phyloP scores from a whole-genome alignment of 2,888 invertebrate genomes.

The Pogonocherus hispidulus region DNA sequence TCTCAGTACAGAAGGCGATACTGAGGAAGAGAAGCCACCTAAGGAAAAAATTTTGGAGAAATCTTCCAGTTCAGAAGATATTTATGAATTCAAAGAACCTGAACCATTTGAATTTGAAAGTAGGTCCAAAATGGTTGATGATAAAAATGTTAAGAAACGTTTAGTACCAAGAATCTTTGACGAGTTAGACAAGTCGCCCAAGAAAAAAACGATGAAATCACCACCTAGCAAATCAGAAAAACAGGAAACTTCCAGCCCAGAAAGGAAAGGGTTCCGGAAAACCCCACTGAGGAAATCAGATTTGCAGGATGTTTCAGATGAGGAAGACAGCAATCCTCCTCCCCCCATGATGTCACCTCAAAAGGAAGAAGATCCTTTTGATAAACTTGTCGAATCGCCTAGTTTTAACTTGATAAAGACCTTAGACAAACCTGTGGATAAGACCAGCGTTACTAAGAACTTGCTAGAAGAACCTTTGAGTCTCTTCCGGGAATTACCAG shows the following conservation, averaged over 20 bases:
- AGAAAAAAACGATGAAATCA: conserved; percentile 54
- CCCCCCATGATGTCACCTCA: conserved; percentile 33
- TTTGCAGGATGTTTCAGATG: conserved; percentile 57
- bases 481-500: conserved; percentile 65
- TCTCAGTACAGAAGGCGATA: conserved; percentile 44
- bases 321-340: conserved; percentile 50
- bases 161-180: conserved; percentile 64
- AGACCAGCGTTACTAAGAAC: conserved; percentile 51
- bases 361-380: conserved; percentile 69
- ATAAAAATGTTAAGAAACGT: conserved; percentile 64
- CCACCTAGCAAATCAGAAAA: conserved; percentile 32
- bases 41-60: conserved; percentile 54
- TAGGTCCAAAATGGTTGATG: conserved; percentile 67
- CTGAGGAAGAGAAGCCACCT: conserved; percentile 52
- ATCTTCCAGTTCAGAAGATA: conserved; percentile 71
- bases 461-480: conserved; percentile 66
- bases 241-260: conserved; percentile 33
- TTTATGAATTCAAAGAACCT: conserved; percentile 91
- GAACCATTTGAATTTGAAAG: conserved; percentile 90
- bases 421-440: conserved; percentile 41
- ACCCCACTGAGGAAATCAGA: conserved; percentile 31
- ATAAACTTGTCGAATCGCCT: conserved; percentile 70
- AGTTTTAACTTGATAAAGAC: conserved; percentile 70
- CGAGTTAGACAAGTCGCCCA: conserved; percentile 64
- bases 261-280: conserved; percentile 37